phyloP scores from a whole-genome alignment of 2,888 invertebrate species.

The Syrista parreyssii region DNA sequence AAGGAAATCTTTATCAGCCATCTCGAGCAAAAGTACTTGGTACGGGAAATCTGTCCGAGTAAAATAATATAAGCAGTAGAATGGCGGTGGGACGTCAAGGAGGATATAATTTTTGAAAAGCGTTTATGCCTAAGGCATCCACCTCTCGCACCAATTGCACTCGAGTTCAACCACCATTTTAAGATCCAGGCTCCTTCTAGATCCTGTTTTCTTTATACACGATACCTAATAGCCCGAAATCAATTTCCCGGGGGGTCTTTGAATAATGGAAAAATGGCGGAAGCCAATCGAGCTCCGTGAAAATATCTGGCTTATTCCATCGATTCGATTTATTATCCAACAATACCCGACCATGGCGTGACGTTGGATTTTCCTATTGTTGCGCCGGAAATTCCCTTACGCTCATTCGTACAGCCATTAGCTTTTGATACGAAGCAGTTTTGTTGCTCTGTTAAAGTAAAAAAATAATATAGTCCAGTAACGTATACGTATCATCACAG shows the following conservation, averaged over 20 bases:
- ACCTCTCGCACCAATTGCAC: background rate
- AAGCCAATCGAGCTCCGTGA: slow-evolving; percentile 1
- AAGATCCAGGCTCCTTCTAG: background rate
- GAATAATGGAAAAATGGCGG: slow-evolving; percentile 1
- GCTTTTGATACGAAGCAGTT: background rate
- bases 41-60: background rate
- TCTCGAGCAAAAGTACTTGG: background rate
- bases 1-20: background rate
- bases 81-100: background rate
- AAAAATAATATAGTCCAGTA: background rate
- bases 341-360: background rate
- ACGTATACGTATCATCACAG: background rate
- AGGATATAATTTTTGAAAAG: background rate
- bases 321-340: slow-evolving; percentile 8
- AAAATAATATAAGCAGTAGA: background rate
- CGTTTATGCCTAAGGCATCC: background rate
- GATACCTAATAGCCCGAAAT: slow-evolving; percentile 1
- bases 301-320: background rate
- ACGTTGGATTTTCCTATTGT: background rate
- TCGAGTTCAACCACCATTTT: background rate
- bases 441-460: background rate
- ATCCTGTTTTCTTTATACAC: background rate
- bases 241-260: slow-evolving; percentile 6
- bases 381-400: background rate
- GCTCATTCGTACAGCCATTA: background rate